Conservation (phyloP, 2,888 invertebrate genomes). For the Syrphus vitripennis region DNA sequence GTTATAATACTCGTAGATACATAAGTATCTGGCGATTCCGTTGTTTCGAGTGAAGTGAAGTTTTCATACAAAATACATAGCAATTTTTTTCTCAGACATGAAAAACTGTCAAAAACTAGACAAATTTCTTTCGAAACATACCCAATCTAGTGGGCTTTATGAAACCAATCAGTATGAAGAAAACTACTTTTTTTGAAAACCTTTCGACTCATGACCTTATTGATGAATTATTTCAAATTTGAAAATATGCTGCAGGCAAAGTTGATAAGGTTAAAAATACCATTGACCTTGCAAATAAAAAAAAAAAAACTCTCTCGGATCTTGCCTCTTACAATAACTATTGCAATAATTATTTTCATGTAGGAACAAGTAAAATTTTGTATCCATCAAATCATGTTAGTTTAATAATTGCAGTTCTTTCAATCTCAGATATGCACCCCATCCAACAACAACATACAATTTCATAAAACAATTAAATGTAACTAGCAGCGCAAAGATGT, state of each 20-base stretch:
- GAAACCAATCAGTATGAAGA: too few species aligned
- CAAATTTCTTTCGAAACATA: too few species aligned
- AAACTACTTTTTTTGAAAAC: too few species aligned
- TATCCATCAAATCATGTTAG: background rate
- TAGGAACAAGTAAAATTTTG: background rate
- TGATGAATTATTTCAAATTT: too few species aligned
- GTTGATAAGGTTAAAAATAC: background rate
- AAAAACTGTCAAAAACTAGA: too few species aligned
- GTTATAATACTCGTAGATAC: too few species aligned
- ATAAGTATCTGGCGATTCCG: too few species aligned
- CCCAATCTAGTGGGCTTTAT: too few species aligned
- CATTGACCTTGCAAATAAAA: background rate
- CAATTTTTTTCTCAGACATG: too few species aligned
- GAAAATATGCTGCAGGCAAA: background rate
- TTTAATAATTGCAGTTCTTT: constrained; percentile 5
- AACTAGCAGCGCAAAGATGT: constrained; percentile 6
- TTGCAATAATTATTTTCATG: background rate
- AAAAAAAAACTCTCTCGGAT: background rate
- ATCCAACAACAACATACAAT: background rate
- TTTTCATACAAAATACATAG: too few species aligned
- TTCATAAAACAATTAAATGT: constrained; percentile 36
- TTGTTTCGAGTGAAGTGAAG: too few species aligned
- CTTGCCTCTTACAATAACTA: background rate
- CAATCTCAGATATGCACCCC: background rate
- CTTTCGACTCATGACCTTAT: too few species aligned